Evolutionary conservation across 2,113 vertebrate species (phyloP).

Genomic region (Pteropus alecto): DNA sequence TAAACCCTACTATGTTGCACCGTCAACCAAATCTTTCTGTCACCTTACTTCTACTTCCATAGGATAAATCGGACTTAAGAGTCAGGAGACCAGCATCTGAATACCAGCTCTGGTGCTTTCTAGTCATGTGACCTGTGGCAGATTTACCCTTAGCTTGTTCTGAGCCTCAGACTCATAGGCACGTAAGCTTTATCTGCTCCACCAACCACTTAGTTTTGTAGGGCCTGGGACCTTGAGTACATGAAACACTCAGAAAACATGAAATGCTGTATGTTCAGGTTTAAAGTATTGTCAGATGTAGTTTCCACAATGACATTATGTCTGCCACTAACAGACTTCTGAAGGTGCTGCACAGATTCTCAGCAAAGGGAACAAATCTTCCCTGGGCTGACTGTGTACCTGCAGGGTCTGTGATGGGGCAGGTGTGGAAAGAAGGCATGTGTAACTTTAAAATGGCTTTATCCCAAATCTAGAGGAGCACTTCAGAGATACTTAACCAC

Average conservation of each 20-base stretch:
- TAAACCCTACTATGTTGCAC: rapidly evolving
- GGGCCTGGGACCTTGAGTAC: neutral
- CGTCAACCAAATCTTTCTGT: neutral
- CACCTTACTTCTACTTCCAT: neutral
- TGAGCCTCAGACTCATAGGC: neutral
- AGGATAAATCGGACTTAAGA: neutral
- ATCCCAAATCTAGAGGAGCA: neutral
- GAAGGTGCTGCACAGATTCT: neutral
- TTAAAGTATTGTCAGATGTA: neutral
- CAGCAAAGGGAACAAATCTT: neutral
- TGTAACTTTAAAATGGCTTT: neutral
- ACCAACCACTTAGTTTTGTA: neutral
- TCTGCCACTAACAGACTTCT: neutral
- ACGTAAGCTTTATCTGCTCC: neutral
- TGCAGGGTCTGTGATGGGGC: neutral
- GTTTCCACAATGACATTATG: neutral
- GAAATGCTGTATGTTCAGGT: neutral
- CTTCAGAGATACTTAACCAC: neutral
- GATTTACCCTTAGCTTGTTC: neutral
- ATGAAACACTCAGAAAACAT: neutral
- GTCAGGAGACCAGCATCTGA: neutral
- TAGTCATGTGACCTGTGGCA: neutral
- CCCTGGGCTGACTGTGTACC: neutral
- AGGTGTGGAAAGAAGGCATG: neutral
- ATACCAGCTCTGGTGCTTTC: neutral